These are phyloP conservation scores for Brachymystax lenok DNA, from an alignment of 2,797 vertebrate genomes.

Conservation along the genomic window DNA sequence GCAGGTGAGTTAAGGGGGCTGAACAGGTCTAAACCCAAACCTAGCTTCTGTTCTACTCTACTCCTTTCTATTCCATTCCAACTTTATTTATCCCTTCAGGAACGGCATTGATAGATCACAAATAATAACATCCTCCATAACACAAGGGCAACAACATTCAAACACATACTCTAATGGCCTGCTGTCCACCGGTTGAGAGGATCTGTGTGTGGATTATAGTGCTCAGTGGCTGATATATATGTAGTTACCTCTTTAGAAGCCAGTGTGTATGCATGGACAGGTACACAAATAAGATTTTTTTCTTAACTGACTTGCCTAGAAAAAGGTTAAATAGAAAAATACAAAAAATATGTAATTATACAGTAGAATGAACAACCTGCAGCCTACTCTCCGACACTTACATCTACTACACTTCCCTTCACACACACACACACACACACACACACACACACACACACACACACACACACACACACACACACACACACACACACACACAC, in stretches of 20 bases:
- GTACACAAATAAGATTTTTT: background rate
- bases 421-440: too few species aligned
- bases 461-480: background rate
- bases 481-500: background rate
- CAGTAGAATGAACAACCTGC: background rate
- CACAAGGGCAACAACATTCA: background rate
- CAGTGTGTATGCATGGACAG: background rate
- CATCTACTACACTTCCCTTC: too few species aligned
- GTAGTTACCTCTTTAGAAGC: constrained; percentile 4
- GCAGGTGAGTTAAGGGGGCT: constrained; percentile 78
- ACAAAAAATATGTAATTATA: background rate
- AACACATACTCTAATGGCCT: background rate
- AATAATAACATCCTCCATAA: background rate
- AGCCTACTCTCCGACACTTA: background rate
- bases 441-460: too few species aligned
- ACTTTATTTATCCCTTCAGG: too few species aligned
- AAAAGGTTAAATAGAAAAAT: too few species aligned
- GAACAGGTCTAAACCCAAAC: background rate
- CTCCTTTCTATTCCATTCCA: background rate
- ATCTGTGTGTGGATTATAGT: background rate
- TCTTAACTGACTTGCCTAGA: too few species aligned
- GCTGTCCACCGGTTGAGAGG: background rate
- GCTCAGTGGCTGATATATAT: background rate
- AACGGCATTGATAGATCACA: background rate
- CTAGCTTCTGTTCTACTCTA: background rate